Evolutionary conservation across 2,888 invertebrate species (phyloP).

Genomic region (Eristalinus sepulchralis): DNA sequence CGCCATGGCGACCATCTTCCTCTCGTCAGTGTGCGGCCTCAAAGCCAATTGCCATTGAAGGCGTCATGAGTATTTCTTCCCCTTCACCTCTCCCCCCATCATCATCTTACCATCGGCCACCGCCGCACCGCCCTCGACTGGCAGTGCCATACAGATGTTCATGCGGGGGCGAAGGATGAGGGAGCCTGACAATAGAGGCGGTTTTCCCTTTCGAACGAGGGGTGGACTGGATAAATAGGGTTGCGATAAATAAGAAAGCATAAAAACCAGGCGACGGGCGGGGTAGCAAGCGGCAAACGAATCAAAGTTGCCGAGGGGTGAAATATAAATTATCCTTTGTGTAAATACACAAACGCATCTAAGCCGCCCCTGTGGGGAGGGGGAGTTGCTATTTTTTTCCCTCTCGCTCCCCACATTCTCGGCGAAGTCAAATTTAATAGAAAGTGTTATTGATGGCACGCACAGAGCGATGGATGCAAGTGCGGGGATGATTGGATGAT

Average conservation of each 20-base stretch:
- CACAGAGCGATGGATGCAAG: not conserved
- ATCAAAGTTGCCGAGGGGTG: conserved; percentile 22
- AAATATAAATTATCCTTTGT: conserved; percentile 41
- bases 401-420: not conserved
- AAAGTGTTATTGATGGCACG: not conserved
- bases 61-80: not conserved
- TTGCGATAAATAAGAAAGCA: conserved; percentile 27
- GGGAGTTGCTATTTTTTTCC: not conserved
- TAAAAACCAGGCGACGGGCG: conserved; percentile 8
- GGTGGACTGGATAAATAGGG: conserved; percentile 2
- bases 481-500: not conserved
- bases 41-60: conserved; percentile 22
- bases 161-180: not conserved
- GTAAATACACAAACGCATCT: conserved; percentile 2
- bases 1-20: conserved; percentile 41
- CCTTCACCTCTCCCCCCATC: not conserved
- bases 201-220: conserved; percentile 5
- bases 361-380: not conserved
- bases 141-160: conserved; percentile 2
- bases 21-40: conserved; percentile 11
- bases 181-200: conserved; percentile 8
- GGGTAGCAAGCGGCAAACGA: not conserved
- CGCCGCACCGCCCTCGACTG: not conserved
- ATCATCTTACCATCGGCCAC: not conserved
- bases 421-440: not conserved